phyloP scores from a whole-genome alignment of 2,113 vertebrate genomes.

The Ictalurus punctatus region DNA sequence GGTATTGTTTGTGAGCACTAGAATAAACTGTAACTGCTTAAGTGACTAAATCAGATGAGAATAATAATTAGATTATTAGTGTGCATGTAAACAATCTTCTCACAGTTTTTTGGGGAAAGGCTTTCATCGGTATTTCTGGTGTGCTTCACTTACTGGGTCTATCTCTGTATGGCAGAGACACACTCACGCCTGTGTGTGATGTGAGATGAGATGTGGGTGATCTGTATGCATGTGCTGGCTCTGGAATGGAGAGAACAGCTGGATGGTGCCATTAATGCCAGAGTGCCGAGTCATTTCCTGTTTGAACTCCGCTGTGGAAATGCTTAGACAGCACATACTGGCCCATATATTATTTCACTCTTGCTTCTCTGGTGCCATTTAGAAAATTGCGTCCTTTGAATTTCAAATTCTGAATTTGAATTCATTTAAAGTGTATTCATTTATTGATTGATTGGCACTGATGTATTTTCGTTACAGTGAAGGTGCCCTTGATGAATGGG shows the following conservation, averaged over 20 bases:
- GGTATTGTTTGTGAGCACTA: background rate
- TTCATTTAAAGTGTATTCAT: background rate
- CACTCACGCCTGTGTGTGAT: background rate
- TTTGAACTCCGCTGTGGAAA: constrained; percentile 22
- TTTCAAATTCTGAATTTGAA: background rate
- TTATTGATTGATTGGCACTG: background rate
- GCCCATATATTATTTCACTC: background rate
- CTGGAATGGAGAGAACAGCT: constrained; percentile 41
- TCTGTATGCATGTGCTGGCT: constrained; percentile 29
- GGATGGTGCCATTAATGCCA: constrained; percentile 32
- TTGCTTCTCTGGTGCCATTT: constrained; percentile 8
- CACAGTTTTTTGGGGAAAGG: background rate
- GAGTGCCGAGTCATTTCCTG: constrained; percentile 41
- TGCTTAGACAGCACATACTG: constrained; percentile 21
- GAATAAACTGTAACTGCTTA: background rate
- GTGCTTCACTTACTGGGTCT: background rate
- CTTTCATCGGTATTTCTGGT: background rate
- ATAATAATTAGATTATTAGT: background rate
- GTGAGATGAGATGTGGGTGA: constrained; percentile 19
- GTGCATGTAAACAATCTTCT: background rate
- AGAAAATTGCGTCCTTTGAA: constrained; percentile 10
- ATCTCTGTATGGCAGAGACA: background rate
- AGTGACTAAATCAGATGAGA: background rate
- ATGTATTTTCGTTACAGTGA: background rate
- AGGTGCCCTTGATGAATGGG: constrained; percentile 15